A percentile compares a stretch with the other conserved stretches of the same genome.
phyloP scores from a whole-genome alignment of 37 sponge, comb jelly and placozoan genomes.

The Spongilla lacustris region DNA sequence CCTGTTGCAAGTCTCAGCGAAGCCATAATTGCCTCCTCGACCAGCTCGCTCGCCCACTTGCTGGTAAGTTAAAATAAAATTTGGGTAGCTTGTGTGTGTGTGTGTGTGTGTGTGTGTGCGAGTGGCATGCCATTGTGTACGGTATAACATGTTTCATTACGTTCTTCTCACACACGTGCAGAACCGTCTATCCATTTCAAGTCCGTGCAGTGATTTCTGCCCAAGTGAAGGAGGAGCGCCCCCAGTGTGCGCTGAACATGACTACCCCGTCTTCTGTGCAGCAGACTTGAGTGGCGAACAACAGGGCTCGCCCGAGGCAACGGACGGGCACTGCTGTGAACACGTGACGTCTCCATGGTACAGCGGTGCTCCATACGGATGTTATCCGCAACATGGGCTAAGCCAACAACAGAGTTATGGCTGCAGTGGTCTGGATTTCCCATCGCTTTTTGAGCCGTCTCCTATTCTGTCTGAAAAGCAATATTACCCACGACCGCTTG shows the following conservation, averaged over 20 bases:
- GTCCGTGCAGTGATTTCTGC: not conserved
- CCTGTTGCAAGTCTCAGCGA: slow-evolving; percentile 10
- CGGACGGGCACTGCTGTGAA: not conserved
- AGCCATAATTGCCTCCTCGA: slow-evolving; percentile 1
- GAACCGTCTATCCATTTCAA: slow-evolving; percentile 19
- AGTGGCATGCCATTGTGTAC: not conserved
- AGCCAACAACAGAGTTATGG: not conserved
- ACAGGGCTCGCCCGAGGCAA: not conserved
- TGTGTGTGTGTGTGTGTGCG: slow-evolving; percentile 31
- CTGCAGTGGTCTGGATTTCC: not conserved
- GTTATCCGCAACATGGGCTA: not conserved
- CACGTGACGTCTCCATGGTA: not conserved
- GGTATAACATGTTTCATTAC: not conserved
- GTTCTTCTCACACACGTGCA: not conserved
- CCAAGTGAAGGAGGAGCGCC: not conserved
- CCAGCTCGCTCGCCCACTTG: slow-evolving; percentile 19
- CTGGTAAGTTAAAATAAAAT: slow-evolving; percentile 33
- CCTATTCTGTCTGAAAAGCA: not conserved
- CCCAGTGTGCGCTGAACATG: not conserved
- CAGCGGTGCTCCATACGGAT: not conserved
- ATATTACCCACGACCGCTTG: not conserved
- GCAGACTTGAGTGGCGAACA: not conserved
- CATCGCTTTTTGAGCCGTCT: not conserved
- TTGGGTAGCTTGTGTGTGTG: not conserved
- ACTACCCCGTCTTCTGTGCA: not conserved